Evolutionary conservation across 2,888 invertebrate genomes (phyloP), one percentile per base, ranked within the genome.

Genomic region (Cistogaster globosa): DNA sequence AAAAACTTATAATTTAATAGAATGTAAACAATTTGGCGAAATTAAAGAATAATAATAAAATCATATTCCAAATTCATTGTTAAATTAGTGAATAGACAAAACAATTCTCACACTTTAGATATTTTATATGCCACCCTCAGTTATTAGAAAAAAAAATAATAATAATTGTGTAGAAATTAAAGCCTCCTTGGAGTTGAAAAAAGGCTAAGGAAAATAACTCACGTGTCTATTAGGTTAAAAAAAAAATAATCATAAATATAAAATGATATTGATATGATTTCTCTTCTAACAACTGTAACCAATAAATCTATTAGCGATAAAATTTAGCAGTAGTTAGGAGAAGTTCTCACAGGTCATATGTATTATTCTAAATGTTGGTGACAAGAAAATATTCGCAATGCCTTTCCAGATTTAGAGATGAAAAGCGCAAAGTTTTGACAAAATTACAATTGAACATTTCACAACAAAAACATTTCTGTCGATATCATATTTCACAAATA

Each of bases 41-140:
- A 91, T 91, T 91, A 91, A 92, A 91, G 89, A 91, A 91, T 89
- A 91, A 91, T 89, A 91, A 91, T 91, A 92, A 88, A 89, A 87
- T 83, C 75, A 82, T 72, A 71, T 62, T 76, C 20, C 20, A 58
- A 71, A 72, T 53, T 83, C 42, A 65, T 71, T 57, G 74, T 69
- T 45, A 20, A 20, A 58, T 38, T 32, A 58, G 7, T 14, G 45
- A 58, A 63, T 20, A 75, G 79, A 76, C 74, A 68, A 74, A 62
- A 83, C 68, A 79, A 63, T 72, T 72, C 72, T 72, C 83, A 83
- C 65, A 68, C 42, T 77, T 63, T 12, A n/a, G 22, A 58, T 42
- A 51, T 14, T 26, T 26, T 7, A 16, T 8, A 0, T n/a, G 42
- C 36, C 58, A 48, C 58, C 53, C 77, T 60, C 22, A 38, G 3